Percentiles rank a stretch among this genome's conserved stretches.
Conservation (phyloP, 2,113 vertebrate genomes). For the Coryphaenoides rupestris region DNA sequence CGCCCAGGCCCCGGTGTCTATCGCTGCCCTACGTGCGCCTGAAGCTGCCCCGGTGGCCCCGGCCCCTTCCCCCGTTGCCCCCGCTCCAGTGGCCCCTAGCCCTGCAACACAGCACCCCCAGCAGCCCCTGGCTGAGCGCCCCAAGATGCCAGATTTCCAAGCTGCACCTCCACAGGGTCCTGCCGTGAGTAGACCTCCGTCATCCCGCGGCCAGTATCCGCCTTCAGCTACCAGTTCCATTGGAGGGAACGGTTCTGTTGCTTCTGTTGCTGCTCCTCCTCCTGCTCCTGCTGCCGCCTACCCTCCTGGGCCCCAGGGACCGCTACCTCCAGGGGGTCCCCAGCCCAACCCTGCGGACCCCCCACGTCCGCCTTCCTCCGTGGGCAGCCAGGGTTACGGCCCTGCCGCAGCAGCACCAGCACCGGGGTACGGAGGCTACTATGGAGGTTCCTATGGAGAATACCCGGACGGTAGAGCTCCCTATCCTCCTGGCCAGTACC, state of each 20-base stretch:
- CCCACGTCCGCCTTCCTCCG: conserved; percentile 72
- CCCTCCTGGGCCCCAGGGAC: conserved; percentile 47
- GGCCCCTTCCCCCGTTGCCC: too few species aligned
- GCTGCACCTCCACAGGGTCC: conserved; percentile 40
- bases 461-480: conserved; percentile 71
- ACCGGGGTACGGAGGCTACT: conserved; percentile 64
- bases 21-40: conserved; percentile 37
- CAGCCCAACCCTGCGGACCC: conserved; percentile 65
- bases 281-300: conserved; percentile 35
- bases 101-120: conserved; percentile 38
- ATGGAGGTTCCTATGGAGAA: conserved; percentile 72
- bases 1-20: conserved; percentile 39
- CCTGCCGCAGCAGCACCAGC: conserved; percentile 49
- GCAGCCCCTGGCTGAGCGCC: conserved; percentile 38
- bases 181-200: conserved; percentile 36
- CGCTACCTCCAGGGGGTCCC: conserved; percentile 32
- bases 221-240: conserved; percentile 31
- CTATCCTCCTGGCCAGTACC: conserved; percentile 73
- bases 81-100: neutral
- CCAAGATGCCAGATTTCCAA: conserved; percentile 37
- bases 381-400: conserved; percentile 73
- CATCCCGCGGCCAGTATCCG: conserved; percentile 44
- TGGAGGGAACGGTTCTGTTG: conserved; percentile 22
- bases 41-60: too few species aligned
- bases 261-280: conserved; percentile 19